Evolutionary conservation across 1,140 invertebrate genomes (phyloP).

Genomic region (Sarcophaga peregrina): DNA sequence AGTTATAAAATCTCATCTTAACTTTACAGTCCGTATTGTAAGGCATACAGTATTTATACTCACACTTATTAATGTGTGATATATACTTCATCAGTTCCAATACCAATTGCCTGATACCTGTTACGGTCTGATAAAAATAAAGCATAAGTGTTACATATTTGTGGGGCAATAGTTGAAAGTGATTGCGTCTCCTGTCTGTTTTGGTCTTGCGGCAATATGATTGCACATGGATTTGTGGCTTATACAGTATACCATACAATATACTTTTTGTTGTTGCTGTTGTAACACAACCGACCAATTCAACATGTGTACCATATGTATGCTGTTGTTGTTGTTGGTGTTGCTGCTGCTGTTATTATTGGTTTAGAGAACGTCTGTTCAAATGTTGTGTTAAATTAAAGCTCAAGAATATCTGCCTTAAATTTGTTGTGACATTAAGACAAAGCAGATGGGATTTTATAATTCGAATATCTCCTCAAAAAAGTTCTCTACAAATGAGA

Average conservation of each 20-base stretch:
- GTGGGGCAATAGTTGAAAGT: slow-evolving; percentile 27
- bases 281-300: background rate
- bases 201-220: slow-evolving; percentile 36
- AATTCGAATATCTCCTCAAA: too few relatives aligned
- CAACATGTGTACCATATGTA: too few relatives aligned
- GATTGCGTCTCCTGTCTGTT: slow-evolving; percentile 30
- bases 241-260: background rate
- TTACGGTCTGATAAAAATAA: background rate
- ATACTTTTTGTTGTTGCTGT: background rate
- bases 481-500: too few relatives aligned
- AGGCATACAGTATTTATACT: too few relatives aligned
- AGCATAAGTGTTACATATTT: background rate
- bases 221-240: slow-evolving; percentile 33
- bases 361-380: background rate
- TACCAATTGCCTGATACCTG: background rate
- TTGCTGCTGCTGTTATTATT: background rate
- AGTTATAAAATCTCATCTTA: too few relatives aligned
- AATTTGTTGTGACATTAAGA: slow-evolving; percentile 1
- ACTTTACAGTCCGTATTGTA: too few relatives aligned
- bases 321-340: background rate
- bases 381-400: background rate
- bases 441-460: background rate
- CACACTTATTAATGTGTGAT: too few relatives aligned
- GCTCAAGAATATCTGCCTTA: background rate
- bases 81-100: too few relatives aligned